Conservation (phyloP, 2,888 invertebrate genomes). For the Trisateles emortualis region DNA sequence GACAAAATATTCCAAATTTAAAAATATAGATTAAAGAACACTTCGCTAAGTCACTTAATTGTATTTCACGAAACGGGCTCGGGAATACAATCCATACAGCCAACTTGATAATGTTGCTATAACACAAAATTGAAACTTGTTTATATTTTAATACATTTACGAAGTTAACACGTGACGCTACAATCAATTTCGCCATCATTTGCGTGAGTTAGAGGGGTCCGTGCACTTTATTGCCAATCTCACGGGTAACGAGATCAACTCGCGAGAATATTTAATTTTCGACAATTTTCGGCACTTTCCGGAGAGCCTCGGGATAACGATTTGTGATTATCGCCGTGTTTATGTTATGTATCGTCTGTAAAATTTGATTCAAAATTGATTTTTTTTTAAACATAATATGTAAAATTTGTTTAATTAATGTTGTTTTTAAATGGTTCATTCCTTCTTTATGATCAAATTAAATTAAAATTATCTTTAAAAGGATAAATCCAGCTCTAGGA, state of each 20-base stretch:
- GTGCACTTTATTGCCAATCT: constrained; percentile 81
- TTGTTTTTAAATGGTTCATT: background rate
- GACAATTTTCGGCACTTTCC: constrained; percentile 65
- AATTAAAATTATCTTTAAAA: too few species aligned
- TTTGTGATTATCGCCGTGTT: constrained; percentile 49
- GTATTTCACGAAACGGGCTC: background rate
- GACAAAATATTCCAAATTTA: background rate
- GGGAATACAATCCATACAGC: background rate
- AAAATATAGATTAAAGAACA: background rate
- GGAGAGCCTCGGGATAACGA: constrained; percentile 53
- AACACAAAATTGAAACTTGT: constrained; percentile 5
- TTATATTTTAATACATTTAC: constrained; percentile 10
- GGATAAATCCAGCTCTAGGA: too few species aligned
- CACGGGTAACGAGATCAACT: constrained; percentile 83
- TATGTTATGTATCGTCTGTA: constrained; percentile 27
- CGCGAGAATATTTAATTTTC: constrained; percentile 80
- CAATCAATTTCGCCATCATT: constrained; percentile 70
- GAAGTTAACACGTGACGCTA: constrained; percentile 25
- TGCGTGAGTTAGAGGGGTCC: constrained; percentile 62
- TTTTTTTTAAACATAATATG: constrained; percentile 13
- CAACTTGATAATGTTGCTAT: background rate
- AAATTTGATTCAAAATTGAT: constrained; percentile 15
- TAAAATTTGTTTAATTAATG: background rate
- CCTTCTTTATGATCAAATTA: too few species aligned
- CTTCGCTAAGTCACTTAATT: too few species aligned